Conservation (phyloP, 2,797 vertebrate genomes). For the Pangasius sanitwongsei region DNA sequence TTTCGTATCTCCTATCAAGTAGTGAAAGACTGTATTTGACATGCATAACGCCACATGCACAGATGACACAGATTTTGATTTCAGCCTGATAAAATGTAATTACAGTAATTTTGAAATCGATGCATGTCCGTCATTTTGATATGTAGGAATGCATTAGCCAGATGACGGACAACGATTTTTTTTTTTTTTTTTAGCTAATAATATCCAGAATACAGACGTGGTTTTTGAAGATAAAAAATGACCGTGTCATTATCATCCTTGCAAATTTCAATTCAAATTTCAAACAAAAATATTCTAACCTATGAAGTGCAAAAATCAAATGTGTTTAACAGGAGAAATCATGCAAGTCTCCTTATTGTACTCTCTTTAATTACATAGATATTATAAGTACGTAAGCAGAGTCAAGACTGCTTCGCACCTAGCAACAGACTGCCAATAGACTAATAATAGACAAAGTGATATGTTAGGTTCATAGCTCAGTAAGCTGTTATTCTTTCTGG, state of each 20-base stretch:
- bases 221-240: background rate
- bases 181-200: conserved; percentile 17
- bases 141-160: conserved; percentile 27
- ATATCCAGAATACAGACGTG: background rate
- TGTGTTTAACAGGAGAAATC: background rate
- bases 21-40: conserved; percentile 14
- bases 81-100: conserved; percentile 49
- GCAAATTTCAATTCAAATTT: background rate
- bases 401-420: background rate
- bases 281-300: background rate
- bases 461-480: conserved; percentile 34
- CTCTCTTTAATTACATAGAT: background rate
- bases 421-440: conserved; percentile 39
- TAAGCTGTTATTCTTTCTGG: conserved; percentile 43
- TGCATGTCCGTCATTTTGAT: conserved; percentile 41
- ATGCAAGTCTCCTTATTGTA: background rate
- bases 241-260: background rate
- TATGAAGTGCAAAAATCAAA: background rate
- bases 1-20: conserved; percentile 42
- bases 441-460: conserved; percentile 37
- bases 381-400: background rate
- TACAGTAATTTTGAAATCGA: conserved; percentile 45
- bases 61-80: conserved; percentile 52
- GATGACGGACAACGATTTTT: background rate
- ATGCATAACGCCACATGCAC: conserved; percentile 15